These are phyloP conservation scores for Periophthalmus modestus DNA, from an alignment of 2,113 vertebrate genomes.

Conservation along the genomic window DNA sequence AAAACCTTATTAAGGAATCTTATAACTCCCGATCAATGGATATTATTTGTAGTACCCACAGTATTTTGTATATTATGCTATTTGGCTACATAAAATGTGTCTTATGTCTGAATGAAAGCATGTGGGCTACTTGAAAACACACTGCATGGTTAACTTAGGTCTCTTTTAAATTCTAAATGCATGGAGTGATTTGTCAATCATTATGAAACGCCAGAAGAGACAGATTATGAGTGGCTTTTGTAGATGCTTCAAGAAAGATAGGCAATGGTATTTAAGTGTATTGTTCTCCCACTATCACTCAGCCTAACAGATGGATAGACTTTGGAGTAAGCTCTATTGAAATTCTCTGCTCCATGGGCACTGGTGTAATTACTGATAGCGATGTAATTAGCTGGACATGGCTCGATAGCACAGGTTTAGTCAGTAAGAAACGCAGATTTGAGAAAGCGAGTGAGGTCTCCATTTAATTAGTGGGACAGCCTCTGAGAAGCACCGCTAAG, in stretches of 20 bases:
- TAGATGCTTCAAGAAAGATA: constrained; percentile 6
- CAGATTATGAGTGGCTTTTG: constrained; percentile 13
- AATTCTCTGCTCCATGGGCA: constrained; percentile 43
- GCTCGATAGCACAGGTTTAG: constrained; percentile 53
- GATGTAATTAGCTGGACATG: constrained; percentile 71
- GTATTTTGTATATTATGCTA: neutral
- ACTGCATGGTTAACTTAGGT: neutral
- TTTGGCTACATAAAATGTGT: neutral
- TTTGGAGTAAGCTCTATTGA: constrained; percentile 45
- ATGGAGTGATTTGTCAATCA: constrained; percentile 1
- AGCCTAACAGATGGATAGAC: constrained; percentile 21
- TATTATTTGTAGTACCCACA: neutral
- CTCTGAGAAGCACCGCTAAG: constrained; percentile 41
- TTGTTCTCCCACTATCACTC: constrained; percentile 27
- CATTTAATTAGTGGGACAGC: constrained; percentile 70
- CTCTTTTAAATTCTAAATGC: neutral
- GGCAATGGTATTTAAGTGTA: constrained; percentile 18
- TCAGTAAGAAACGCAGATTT: constrained; percentile 48
- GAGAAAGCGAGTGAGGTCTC: constrained; percentile 44
- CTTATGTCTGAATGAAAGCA: neutral
- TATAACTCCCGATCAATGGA: neutral
- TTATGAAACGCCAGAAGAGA: neutral
- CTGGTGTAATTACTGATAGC: constrained; percentile 72
- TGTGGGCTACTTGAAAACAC: neutral
- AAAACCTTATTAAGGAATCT: too few relatives aligned